Base-by-base conservation (phyloP, 2,888 invertebrate genomes). In the Phania funesta region DNA sequence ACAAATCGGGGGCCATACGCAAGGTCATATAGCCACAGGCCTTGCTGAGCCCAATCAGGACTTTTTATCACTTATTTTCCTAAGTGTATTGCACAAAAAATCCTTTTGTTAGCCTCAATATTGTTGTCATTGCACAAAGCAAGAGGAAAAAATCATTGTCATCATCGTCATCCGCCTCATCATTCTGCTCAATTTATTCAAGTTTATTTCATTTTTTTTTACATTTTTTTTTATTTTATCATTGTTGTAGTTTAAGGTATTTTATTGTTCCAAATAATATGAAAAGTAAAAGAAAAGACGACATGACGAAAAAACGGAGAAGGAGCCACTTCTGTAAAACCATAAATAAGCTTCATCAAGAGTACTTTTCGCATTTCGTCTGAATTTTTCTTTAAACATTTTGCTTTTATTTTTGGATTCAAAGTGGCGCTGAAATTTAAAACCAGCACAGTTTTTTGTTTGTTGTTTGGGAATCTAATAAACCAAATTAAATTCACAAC, bases 371-470 rank as follows among this genome's bases (percentile, higher is more conserved):
- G 7, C 26, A 58, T n/a, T 22, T 41, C 35, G 50, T 50, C 56
- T n/a, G n/a, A n/a, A n/a, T n/a, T n/a, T 38, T 41, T 38, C 5
- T 18, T 9, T 20, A 3, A 44, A 44, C 18, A 5, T 56, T 60
- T 20, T 38, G 26, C 24, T 24, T 58, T 56, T 73, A 48, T 24
- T 68, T 22, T 32, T 1, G 3, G n/a, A 44, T 62, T 76, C 70
- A 64, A 80, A 80, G 80, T 80, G 80, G 80, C 80, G 80, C 74
- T 80, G 80, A 80, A 80, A 80, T 68, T 80, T 64, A 64, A 80
- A 80, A 80, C 80, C 74, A 74, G 74, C 64, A 70, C 48, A 64
- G 68, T 76, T 60, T 73, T 58, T 8, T 24, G 16, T 4, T 48
- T 22, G 9, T 29, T 60, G 18, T 62, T 68, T 56, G 46, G 74